These are phyloP conservation scores for Petrolisthes manimaculis DNA, from an alignment of 2,888 invertebrate genomes.

Conservation along the genomic window DNA sequence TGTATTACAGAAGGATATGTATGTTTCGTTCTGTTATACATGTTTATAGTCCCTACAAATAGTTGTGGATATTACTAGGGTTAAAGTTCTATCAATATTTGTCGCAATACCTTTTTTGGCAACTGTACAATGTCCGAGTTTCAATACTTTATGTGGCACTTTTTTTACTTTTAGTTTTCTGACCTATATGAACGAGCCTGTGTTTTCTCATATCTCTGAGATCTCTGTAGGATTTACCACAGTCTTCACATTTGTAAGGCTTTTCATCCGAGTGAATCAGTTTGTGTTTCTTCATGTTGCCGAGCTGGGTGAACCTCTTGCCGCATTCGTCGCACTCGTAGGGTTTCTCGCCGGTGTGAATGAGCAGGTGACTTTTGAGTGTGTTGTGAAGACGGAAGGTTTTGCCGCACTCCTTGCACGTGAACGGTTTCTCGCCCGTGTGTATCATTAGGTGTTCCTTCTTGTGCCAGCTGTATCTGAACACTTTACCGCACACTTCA, in stretches of 20 bases:
- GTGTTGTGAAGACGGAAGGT: background rate
- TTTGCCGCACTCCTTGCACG: constrained; percentile 1
- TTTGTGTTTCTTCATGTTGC: background rate
- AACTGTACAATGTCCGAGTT: no score
- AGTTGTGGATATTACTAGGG: no score
- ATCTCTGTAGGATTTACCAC: background rate
- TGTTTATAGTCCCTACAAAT: no score
- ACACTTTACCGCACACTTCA: background rate
- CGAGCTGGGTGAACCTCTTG: background rate
- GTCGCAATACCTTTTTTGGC: no score
- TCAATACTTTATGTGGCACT: no score
- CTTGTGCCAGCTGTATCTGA: background rate
- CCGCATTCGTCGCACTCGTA: background rate
- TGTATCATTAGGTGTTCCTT: background rate
- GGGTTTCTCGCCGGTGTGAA: background rate
- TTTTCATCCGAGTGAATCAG: background rate
- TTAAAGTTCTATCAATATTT: no score
- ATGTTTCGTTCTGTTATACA: no score
- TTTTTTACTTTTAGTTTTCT: no score
- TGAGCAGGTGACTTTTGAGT: background rate
- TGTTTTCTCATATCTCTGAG: no score
- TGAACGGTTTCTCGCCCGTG: background rate
- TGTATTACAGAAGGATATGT: no score
- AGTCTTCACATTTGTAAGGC: background rate
- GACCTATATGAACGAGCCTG: no score